A percentile compares a stretch with the other conserved stretches of the same genome.
Conservation (phyloP, 2,113 vertebrate genomes). For the Pungitius pungitius region DNA sequence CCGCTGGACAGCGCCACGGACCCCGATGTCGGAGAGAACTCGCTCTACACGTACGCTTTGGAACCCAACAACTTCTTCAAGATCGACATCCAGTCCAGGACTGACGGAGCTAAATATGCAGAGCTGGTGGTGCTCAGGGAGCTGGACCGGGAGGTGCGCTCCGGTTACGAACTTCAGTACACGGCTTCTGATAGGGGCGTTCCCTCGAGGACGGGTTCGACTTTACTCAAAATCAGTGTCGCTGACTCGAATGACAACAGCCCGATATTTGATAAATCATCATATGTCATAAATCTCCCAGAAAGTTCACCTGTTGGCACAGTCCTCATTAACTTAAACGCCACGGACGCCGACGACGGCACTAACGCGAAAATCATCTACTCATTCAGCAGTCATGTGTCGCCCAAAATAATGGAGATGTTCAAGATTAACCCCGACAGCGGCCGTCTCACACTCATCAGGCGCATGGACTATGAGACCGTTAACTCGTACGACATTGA, state of each 20-base stretch:
- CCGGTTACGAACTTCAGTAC: conserved; percentile 91
- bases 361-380: conserved; percentile 95
- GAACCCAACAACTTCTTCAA: conserved; percentile 89
- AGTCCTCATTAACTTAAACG: conserved; percentile 92
- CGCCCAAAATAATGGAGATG: conserved; percentile 91
- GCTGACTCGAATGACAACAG: conserved; percentile 98
- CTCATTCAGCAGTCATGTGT: conserved; percentile 94
- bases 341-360: conserved; percentile 95
- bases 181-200: conserved; percentile 93
- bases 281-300: conserved; percentile 87
- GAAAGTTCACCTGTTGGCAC: conserved; percentile 90
- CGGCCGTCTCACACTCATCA: conserved; percentile 89
- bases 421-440: conserved; percentile 92
- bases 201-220: conserved; percentile 89
- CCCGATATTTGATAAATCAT: conserved; percentile 88
- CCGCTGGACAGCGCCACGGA: conserved; percentile 96
- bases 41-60: conserved; percentile 91
- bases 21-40: conserved; percentile 95
- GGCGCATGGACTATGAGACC: conserved; percentile 91
- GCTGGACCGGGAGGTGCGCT: conserved; percentile 89
- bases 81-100: conserved; percentile 90
- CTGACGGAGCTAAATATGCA: conserved; percentile 92
- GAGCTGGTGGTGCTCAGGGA: conserved; percentile 92
- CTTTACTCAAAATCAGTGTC: conserved; percentile 91
- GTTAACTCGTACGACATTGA: conserved; percentile 93